Base-by-base conservation (phyloP, 2,797 vertebrate species). In the Cossypha dichroa region DNA sequence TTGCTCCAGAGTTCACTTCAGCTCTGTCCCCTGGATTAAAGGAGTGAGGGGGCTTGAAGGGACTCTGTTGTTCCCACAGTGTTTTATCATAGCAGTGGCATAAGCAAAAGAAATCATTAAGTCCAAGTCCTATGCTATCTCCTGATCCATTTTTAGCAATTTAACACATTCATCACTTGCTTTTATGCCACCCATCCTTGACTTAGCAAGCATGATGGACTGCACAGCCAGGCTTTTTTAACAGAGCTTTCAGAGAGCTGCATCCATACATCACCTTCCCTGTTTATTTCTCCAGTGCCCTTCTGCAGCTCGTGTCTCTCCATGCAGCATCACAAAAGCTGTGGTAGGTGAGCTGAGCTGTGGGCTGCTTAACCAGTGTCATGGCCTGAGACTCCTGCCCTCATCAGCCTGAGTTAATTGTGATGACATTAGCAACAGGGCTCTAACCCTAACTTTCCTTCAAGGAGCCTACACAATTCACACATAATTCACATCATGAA, bases 361-460 rank as follows among this genome's bases (percentile, higher is more conserved):
- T 25, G 60, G 22, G 12, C 41, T 64, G 34, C 31, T 76, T 72
- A 70, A 83, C 19, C 58, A 64, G 48, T 36, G 31, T 31, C 20
- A 43, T 49, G 66, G 38, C 38, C 38, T 38, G 38, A 38, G 38
- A 38, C 38, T 69, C 36, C 66, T 82, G 40, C 28, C 3, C 3
- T 91, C 13, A 1, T 77, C 70, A 84, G n/a, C 73, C 73, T 33
- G 29, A 75, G 26, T 34, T 88, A 77, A 94, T 77, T 62, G 66
- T 60, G 46, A 31, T 15, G 75, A 52, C 33, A 26, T 56, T 40
- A 80, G 45, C 38, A 73, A 68, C n/a, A 26, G 41, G 54, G 49
- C 68, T 86, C 87, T 25, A 58, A 95, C 43, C 91, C 90, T 55
- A 78, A 41, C 54, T 97, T 97, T 84, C 85, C 68, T 93, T 95